Base-by-base conservation (phyloP, 2,113 vertebrate genomes). In the Microcebus murinus region DNA sequence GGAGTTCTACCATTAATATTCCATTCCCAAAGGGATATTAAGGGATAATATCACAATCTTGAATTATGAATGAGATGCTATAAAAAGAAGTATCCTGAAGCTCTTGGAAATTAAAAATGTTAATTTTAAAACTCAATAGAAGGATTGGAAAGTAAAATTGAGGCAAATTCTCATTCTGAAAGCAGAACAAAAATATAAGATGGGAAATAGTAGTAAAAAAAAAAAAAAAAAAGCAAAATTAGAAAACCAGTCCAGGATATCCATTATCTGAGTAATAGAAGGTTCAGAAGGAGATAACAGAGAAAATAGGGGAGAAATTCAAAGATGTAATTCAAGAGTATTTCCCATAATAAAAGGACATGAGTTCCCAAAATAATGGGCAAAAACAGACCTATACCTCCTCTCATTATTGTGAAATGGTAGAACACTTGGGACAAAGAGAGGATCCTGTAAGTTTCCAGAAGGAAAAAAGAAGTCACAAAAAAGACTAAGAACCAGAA, bases 161-260 rank as follows among this genome's bases (percentile, higher is more conserved):
- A 61, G n/a, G 50, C 13, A 85, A 94, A 29, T 13, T 57, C 77
- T 36, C 42, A 90, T 70, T 95, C 77, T 91, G 87, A 95, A 68
- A 95, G 17, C n/a, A 93, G 50, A 91, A 70, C 65, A 81, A 93
- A 90, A 93, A 52, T 63, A 55, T n/a, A 91, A 87, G n/a, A 87
- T 61, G 70, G 25, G 76, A 90, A 93, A 81, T 81, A 84, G 70
- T 31, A 73, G 23, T 21, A 29, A 74, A 83, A 68, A 92, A 29
- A 27, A 29, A 74, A 73, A 29, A 27, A 29, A 74, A 83, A 68
- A 92, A 50, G 29, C 18, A 59, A 73, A 89, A 76, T 55, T 77
- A 82, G 50, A 70, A 23, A 81, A 83, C 2, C 68, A 93, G 25
- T 68, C n/a, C 81, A 90, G 59, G 23, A 93, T 10, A 82, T 87